Percentiles rank a stretch among this genome's conserved stretches.
Evolutionary conservation across 2,888 invertebrate genomes (phyloP).

Genomic region (Troides oblongomaculatus): DNA sequence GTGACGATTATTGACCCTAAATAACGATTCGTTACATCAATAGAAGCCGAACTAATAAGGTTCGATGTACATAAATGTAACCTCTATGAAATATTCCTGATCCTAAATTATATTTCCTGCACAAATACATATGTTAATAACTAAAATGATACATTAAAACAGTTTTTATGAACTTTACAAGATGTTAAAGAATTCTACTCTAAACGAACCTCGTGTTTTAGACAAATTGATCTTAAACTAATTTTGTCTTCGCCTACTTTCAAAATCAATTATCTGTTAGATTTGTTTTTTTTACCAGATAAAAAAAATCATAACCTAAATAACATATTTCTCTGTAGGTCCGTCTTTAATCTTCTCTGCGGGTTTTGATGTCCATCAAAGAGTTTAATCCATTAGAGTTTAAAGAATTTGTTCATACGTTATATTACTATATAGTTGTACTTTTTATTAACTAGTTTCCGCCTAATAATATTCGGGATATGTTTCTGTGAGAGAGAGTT

Average conservation of each 20-base stretch:
- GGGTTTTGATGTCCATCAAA: too few relatives aligned
- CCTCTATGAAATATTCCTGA: neutral
- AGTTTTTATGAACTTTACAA: too few relatives aligned
- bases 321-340: too few relatives aligned
- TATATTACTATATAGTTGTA: neutral
- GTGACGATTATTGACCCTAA: conserved; percentile 42
- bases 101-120: neutral
- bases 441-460: neutral
- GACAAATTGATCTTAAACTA: too few relatives aligned
- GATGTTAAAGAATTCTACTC: too few relatives aligned
- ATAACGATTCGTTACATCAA: conserved; percentile 19
- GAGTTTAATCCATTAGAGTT: neutral
- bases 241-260: too few relatives aligned
- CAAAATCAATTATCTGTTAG: too few relatives aligned
- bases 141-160: too few relatives aligned
- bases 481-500: conserved; percentile 2
- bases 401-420: neutral
- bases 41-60: conserved; percentile 1
- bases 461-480: conserved; percentile 1
- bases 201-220: too few relatives aligned
- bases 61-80: neutral
- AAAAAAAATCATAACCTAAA: too few relatives aligned
- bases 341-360: too few relatives aligned
- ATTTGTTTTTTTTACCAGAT: too few relatives aligned
- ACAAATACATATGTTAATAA: neutral